phyloP scores from a whole-genome alignment of 2,888 invertebrate species.

The Eristalinus aeneus region DNA sequence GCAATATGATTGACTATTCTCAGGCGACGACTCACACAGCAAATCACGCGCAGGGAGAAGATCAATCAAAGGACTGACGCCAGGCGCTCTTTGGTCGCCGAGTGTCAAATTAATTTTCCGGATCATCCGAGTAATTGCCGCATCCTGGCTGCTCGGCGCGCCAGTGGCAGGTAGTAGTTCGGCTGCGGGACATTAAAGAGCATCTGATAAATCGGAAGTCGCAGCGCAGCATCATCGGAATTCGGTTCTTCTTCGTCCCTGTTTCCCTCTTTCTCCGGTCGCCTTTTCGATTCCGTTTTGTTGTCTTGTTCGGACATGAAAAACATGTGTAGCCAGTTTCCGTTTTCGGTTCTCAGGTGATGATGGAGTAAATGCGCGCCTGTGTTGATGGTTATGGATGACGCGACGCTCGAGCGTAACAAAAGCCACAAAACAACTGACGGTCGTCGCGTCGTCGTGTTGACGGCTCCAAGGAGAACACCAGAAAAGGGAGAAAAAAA shows the following conservation, averaged over 20 bases:
- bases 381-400: conserved; percentile 61
- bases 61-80: neutral
- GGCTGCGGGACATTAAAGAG: conserved; percentile 45
- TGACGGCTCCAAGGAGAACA: conserved; percentile 22
- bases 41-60: neutral
- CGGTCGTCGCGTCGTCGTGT: neutral
- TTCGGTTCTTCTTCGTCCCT: neutral
- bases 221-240: conserved; percentile 31
- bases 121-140: conserved; percentile 51
- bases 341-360: conserved; percentile 41
- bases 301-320: conserved; percentile 37
- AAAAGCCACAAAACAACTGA: neutral
- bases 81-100: conserved; percentile 17
- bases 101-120: conserved; percentile 60
- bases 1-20: conserved; percentile 40
- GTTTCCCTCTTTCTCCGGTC: neutral
- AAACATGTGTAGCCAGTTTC: conserved; percentile 62
- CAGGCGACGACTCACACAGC: neutral
- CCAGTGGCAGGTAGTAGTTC: conserved; percentile 29
- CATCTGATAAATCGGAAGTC: conserved; percentile 63
- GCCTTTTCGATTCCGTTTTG: conserved; percentile 7
- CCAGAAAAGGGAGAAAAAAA: neutral
- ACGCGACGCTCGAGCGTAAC: conserved; percentile 38
- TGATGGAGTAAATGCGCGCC: conserved; percentile 36
- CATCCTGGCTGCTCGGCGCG: neutral